phyloP scores from a whole-genome alignment of 2,113 vertebrate genomes.

The Oncorhynchus gorbuscha region DNA sequence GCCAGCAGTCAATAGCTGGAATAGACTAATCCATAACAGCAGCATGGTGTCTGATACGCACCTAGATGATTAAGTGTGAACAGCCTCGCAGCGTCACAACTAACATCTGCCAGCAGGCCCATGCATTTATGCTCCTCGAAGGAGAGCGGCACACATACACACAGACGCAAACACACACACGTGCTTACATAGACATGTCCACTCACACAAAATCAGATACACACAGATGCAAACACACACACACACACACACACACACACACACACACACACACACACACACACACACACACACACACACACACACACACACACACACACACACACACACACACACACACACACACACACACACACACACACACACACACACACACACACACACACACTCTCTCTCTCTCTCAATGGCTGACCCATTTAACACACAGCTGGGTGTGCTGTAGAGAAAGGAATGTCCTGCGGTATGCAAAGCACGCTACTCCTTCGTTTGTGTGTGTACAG shows the following conservation, averaged over 20 bases:
- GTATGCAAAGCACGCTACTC: not conserved
- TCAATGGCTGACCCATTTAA: not conserved
- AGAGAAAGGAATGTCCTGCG: not conserved
- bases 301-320: not conserved
- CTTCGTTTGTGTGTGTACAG: not conserved
- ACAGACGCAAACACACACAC: not conserved
- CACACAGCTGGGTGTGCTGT: not conserved
- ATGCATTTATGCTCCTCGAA: not conserved
- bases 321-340: not conserved
- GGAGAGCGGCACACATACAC: no score
- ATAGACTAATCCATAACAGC: conserved; percentile 65
- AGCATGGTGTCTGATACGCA: conserved; percentile 48
- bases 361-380: not conserved
- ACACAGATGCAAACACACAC: not conserved
- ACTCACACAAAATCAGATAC: not conserved
- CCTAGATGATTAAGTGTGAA: conserved; percentile 16
- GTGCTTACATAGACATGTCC: not conserved
- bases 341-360: not conserved
- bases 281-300: not conserved
- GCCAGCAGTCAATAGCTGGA: conserved; percentile 59
- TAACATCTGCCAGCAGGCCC: not conserved
- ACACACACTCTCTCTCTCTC: not conserved
- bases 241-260: no score
- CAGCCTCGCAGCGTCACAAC: not conserved
- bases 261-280: not conserved